Conservation (phyloP, 2,113 vertebrate species). For the Salminus brasiliensis region DNA sequence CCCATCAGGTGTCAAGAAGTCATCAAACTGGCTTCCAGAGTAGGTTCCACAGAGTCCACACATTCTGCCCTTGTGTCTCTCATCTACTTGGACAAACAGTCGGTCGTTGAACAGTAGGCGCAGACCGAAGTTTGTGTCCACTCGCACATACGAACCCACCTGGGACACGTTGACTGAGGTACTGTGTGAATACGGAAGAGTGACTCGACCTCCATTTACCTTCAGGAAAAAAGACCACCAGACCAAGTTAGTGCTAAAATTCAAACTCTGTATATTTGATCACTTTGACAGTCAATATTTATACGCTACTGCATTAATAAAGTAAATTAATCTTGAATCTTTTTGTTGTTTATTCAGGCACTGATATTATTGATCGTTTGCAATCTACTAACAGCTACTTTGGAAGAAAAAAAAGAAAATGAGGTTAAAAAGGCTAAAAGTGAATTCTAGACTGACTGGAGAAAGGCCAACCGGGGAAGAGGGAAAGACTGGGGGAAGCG, state of each 20-base stretch:
- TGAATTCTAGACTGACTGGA: no score
- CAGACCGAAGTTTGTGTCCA: slow-evolving; percentile 76
- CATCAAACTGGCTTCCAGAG: slow-evolving; percentile 72
- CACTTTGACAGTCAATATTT: no score
- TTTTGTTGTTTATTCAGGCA: no score
- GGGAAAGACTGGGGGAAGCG: no score
- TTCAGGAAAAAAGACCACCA: slow-evolving; percentile 35
- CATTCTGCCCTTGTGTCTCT: slow-evolving; percentile 70
- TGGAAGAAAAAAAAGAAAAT: no score
- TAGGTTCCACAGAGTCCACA: slow-evolving; percentile 81
- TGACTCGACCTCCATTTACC: slow-evolving; percentile 56
- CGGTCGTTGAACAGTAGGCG: slow-evolving; percentile 69
- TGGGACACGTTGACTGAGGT: slow-evolving; percentile 58
- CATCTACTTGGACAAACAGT: slow-evolving; percentile 77
- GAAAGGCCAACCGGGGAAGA: no score
- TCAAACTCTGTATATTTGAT: no score
- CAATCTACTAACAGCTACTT: no score
- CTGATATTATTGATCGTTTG: no score
- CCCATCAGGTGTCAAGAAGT: slow-evolving; percentile 72
- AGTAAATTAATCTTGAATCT: no score
- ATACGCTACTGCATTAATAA: no score
- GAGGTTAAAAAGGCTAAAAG: no score
- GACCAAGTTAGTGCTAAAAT: background rate
- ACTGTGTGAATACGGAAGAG: slow-evolving; percentile 58
- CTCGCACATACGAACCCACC: slow-evolving; percentile 55